Conservation (phyloP, 35 echinoderm and acorn worm species). For the Heliocidaris erythrogramma region DNA sequence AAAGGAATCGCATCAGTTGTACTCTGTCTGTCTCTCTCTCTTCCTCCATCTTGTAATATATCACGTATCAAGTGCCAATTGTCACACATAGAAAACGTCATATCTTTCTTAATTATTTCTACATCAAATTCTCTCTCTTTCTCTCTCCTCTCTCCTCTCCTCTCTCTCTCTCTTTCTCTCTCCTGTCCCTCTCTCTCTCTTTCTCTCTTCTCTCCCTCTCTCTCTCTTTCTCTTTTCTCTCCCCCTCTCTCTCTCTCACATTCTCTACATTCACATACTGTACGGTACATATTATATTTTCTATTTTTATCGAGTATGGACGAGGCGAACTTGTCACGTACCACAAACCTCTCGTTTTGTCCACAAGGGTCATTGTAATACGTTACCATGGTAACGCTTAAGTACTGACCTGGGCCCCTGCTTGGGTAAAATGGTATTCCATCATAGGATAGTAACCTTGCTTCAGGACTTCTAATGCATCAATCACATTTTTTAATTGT, state of each 20-base stretch:
- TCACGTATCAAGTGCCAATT: too few species aligned
- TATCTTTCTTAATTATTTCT: too few species aligned
- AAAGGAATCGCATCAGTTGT: too few species aligned
- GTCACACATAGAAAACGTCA: too few species aligned
- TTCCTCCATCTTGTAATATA: too few species aligned
- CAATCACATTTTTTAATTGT: too few species aligned
- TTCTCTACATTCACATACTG: too few species aligned
- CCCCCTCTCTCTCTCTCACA: too few species aligned
- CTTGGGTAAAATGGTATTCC: neutral
- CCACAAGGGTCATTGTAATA: neutral
- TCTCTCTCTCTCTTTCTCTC: neutral
- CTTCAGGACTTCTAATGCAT: neutral
- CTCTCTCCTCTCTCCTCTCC: neutral
- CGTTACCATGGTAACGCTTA: neutral
- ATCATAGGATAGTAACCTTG: neutral
- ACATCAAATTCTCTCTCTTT: neutral
- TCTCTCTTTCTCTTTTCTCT: too few species aligned
- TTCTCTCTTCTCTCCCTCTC: too few species aligned
- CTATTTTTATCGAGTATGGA: neutral
- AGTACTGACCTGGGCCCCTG: neutral
- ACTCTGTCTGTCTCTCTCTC: too few species aligned
- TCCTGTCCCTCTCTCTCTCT: too few species aligned
- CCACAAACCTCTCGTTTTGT: neutral
- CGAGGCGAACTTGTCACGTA: slow-evolving; percentile 6
- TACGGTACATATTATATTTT: neutral